These are phyloP conservation scores for Periphyllus acericola DNA, from an alignment of 2,888 invertebrate genomes.

Conservation along the genomic window DNA sequence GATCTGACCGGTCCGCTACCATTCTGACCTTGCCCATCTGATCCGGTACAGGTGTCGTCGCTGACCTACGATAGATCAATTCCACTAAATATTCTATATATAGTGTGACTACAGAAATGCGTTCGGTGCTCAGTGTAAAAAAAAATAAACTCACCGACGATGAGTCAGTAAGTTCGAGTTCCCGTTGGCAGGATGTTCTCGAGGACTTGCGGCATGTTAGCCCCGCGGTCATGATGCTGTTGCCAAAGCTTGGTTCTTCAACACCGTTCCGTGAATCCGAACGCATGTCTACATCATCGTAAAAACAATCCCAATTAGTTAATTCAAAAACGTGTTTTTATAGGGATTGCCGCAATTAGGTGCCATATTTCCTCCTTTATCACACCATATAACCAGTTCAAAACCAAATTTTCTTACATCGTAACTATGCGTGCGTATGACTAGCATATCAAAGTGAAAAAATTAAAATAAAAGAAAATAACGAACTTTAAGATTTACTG, in stretches of 20 bases:
- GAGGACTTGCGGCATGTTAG: constrained; percentile 54
- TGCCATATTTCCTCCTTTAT: no score
- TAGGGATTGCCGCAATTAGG: no score
- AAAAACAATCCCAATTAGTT: neutral
- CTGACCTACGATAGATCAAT: constrained; percentile 64
- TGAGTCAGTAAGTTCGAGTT: constrained; percentile 65
- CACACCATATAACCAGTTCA: no score
- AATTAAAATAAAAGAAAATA: no score
- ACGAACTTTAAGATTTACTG: no score
- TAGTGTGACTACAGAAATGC: constrained; percentile 30
- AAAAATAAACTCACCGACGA: constrained; percentile 65
- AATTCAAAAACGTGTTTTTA: neutral
- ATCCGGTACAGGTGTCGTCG: constrained; percentile 65
- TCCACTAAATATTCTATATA: constrained; percentile 41
- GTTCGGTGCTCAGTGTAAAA: neutral
- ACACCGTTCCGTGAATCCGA: constrained; percentile 41
- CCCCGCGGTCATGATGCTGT: constrained; percentile 25
- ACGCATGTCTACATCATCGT: constrained; percentile 6
- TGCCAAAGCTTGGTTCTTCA: constrained; percentile 31
- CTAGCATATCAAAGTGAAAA: no score
- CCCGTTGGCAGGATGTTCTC: constrained; percentile 63
- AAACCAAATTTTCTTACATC: no score
- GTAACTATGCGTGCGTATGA: no score
- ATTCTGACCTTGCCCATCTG: constrained; percentile 67
- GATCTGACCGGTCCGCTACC: constrained; percentile 68